Conservation (phyloP, 2,797 vertebrate genomes). For the Takifugu rubripes region DNA sequence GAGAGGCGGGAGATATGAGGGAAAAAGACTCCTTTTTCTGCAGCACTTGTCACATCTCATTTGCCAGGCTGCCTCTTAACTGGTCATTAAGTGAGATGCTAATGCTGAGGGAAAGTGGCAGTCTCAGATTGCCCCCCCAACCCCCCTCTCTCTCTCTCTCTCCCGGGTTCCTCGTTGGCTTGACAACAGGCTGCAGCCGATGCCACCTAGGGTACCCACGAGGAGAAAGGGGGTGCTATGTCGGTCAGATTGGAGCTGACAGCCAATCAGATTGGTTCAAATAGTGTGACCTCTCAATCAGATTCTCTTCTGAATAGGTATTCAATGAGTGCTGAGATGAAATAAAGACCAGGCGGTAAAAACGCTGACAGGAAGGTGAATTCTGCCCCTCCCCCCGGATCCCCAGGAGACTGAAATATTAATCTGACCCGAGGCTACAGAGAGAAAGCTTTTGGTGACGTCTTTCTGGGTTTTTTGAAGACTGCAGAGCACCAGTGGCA, state of each 20-base stretch:
- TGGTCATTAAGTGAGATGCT: conserved; percentile 96
- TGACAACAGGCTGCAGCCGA: conserved; percentile 76
- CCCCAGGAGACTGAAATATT: conserved; percentile 94
- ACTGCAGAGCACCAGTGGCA: conserved; percentile 46
- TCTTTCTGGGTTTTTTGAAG: conserved; percentile 78
- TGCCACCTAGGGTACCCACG: conserved; percentile 82
- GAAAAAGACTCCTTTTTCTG: conserved; percentile 87
- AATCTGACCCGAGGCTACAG: conserved; percentile 88
- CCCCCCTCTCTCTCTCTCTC: conserved; percentile 74
- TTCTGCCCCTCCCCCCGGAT: conserved; percentile 67
- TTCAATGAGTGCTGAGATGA: conserved; percentile 58
- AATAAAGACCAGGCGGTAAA: conserved; percentile 52
- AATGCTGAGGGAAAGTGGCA: conserved; percentile 98
- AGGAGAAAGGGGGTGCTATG: conserved; percentile 75
- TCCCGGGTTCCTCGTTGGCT: conserved; percentile 81
- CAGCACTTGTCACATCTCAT: conserved; percentile 96
- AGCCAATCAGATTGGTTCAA: conserved; percentile 86
- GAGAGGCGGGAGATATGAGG: conserved; percentile 87
- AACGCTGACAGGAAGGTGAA: conserved; percentile 83
- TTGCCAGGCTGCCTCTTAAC: conserved; percentile 92
- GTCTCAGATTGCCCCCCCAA: conserved; percentile 85
- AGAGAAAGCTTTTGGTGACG: conserved; percentile 77
- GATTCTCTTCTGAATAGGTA: conserved; percentile 74
- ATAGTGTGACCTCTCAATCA: conserved; percentile 76
- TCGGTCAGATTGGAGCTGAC: conserved; percentile 85